phyloP scores from a whole-genome alignment of 1,140 invertebrate genomes.

The Drosophila oshimai region DNA sequence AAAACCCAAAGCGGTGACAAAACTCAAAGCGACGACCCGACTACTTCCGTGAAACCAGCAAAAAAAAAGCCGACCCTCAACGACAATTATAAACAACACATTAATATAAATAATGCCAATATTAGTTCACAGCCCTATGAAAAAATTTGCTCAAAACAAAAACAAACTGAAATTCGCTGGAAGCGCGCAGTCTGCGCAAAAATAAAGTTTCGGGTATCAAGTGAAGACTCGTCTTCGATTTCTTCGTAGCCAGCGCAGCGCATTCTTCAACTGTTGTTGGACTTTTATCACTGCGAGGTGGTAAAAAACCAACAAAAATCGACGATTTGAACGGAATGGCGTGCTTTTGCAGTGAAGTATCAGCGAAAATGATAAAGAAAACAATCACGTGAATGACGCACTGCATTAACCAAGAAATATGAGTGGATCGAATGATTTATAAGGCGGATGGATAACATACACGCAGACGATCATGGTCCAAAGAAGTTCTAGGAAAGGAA shows the following conservation, averaged over 20 bases:
- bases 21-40: background rate
- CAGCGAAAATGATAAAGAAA: slow-evolving; percentile 47
- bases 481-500: background rate
- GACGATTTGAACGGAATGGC: too few relatives aligned
- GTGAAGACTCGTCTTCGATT: slow-evolving; percentile 29
- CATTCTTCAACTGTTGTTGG: slow-evolving; percentile 32
- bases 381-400: slow-evolving; percentile 70
- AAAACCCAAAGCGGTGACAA: slow-evolving; percentile 2
- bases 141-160: slow-evolving; percentile 14
- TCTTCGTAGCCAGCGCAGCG: slow-evolving; percentile 39
- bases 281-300: slow-evolving; percentile 19
- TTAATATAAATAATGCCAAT: slow-evolving; percentile 43
- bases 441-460: background rate
- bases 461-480: background rate
- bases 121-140: slow-evolving; percentile 17
- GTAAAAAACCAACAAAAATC: background rate
- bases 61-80: slow-evolving; percentile 10
- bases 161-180: slow-evolving; percentile 29
- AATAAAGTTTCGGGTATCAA: slow-evolving; percentile 43
- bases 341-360: slow-evolving; percentile 18
- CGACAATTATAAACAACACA: slow-evolving; percentile 31
- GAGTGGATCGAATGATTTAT: slow-evolving; percentile 47
- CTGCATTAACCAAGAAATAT: slow-evolving; percentile 30
- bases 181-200: slow-evolving; percentile 36
- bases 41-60: slow-evolving; percentile 51